Evolutionary conservation across 2,113 vertebrate species (phyloP), one percentile per base, ranked within the genome.

Genomic region (Symphodus melops): DNA sequence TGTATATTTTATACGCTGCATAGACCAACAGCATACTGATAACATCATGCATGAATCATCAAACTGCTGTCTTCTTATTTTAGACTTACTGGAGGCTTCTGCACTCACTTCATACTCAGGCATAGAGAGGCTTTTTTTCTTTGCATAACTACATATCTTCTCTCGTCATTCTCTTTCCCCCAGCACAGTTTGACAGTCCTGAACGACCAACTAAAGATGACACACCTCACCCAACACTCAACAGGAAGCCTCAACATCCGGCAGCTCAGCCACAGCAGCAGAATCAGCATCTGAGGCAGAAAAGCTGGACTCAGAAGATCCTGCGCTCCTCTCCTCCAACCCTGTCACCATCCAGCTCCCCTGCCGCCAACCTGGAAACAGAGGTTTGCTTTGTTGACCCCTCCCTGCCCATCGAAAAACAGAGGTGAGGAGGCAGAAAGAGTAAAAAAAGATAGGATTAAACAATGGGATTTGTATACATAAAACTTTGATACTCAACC

Each of bases 261-360:
- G 57, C 21, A 3, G 39, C 51, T 14, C 87, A 84, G 65, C 48
- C 16, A 2, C 63, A 25, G 48, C 0, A 48, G 0, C 63, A 49
- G 42, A 72, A 33, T 33, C 79, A 81, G 77, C 95, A 96, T 64
- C 91, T 91, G 0, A 93, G 96, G 14, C 96, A 96, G 90, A 96
- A 95, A 79, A 96, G 96, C 91, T 96, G 96, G 95, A 95, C 94
- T 4, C 91, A 94, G 67, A 97, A 96, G 92, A 95, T 95, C 85
- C 72, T 96, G 82, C 95, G 94, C 10, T 70, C 3, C 74, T 90
- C 39, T 0, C 87, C 19, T 1, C 85, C 85, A 0, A 74, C 85
- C 62, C 77, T 80, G 58, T 44, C 65, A 4, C 72, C 65, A 3
- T 44, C 81, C 33, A 82, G 72, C 62, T 33, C 13, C 8, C 41